Conservation (phyloP, 2,113 vertebrate species). For the Ornithorhynchus anatinus region DNA sequence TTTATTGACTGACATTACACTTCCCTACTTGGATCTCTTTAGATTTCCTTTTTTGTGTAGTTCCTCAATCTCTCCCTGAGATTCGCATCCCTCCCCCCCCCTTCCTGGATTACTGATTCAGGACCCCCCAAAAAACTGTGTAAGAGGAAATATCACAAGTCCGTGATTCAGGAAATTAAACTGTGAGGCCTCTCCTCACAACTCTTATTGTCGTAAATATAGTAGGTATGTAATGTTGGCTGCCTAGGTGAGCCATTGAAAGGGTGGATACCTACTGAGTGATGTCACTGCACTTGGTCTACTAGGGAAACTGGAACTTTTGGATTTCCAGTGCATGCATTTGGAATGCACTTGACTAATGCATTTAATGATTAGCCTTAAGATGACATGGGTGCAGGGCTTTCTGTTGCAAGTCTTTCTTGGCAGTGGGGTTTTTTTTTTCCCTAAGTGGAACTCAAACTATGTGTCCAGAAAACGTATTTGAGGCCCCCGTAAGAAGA, state of each 20-base stretch:
- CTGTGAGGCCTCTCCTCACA: neutral
- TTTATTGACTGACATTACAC: neutral
- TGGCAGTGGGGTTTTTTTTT: neutral
- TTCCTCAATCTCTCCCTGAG: neutral
- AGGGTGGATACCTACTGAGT: neutral
- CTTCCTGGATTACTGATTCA: neutral
- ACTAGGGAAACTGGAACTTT: neutral
- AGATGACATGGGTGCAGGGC: constrained; percentile 4
- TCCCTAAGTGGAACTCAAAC: neutral
- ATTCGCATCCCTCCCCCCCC: neutral
- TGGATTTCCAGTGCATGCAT: neutral
- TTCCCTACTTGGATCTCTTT: neutral
- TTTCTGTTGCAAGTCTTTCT: constrained; percentile 13
- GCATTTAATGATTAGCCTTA: constrained; percentile 12
- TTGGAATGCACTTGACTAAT: neutral
- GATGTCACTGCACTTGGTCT: neutral
- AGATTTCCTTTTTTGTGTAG: neutral
- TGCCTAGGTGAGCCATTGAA: too few species aligned
- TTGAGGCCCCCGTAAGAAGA: neutral
- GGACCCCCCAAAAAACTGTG: neutral
- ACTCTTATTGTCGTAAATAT: too few species aligned
- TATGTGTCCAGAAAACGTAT: neutral
- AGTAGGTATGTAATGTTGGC: too few species aligned
- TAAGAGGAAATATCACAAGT: neutral
- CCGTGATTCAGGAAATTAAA: neutral